These are phyloP conservation scores for Eilema sororculum DNA, from an alignment of 2,888 invertebrate species.

Conservation along the genomic window DNA sequence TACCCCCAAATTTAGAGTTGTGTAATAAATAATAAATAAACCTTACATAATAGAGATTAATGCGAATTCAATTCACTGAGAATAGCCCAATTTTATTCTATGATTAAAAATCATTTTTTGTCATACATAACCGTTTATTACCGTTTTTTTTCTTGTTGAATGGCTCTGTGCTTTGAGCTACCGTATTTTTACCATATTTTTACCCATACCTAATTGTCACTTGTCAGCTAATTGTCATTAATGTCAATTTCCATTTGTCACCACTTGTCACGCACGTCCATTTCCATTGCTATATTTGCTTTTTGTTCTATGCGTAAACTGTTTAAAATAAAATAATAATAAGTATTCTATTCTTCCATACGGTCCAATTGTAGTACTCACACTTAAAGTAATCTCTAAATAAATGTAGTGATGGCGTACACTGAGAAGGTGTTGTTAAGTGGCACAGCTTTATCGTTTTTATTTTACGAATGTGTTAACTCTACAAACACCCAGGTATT, in stretches of 20 bases:
- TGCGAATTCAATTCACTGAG: too few species aligned
- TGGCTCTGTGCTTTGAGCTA: too few species aligned
- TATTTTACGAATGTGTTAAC: constrained; percentile 90
- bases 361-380: constrained; percentile 8
- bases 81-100: too few species aligned
- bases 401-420: constrained; percentile 66
- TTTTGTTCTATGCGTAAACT: constrained; percentile 8
- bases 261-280: constrained; percentile 17
- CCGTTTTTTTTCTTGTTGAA: too few species aligned
- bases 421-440: constrained; percentile 85
- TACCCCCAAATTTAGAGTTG: too few species aligned
- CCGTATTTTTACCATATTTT: too few species aligned
- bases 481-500: constrained; percentile 87
- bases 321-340: neutral
- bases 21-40: too few species aligned
- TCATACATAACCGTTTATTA: too few species aligned
- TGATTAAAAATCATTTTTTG: too few species aligned
- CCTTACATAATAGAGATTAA: too few species aligned
- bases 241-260: constrained; percentile 16
- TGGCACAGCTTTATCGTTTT: constrained; percentile 89
- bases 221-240: too few species aligned
- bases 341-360: neutral
- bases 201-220: neutral
- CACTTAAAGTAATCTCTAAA: constrained; percentile 23
- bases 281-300: neutral